Evolutionary conservation across 2,888 invertebrate species (phyloP), one percentile per base, ranked within the genome.

Genomic region (Dexiosoma caninum): DNA sequence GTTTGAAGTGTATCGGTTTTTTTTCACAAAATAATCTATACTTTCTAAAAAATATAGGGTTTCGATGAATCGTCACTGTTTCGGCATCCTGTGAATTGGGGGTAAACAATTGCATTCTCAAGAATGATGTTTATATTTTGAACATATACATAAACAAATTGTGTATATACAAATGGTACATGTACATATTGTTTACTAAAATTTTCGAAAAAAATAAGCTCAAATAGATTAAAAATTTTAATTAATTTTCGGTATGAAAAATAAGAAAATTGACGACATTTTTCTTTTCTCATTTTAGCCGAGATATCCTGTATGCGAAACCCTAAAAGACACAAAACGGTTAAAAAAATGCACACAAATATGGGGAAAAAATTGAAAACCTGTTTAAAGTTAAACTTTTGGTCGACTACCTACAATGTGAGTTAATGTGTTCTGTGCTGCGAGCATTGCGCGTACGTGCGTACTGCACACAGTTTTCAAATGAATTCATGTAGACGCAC

Each of bases 41-140:
- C 76, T 77, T 77, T 77, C 76, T 77, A 77, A 77, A 69, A 66
- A 69, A 10, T 30, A 37, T 51, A 51, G 51, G 30, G 51, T 51
- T 27, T 51, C 30, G 1, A 7, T n/a, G n/a, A n/a, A n/a, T n/a
- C n/a, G n/a, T n/a, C n/a, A n/a, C n/a, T n/a, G 7, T 23, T 6
- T 5, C 4, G 0, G 12, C 8, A 14, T n/a, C 27, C n/a, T 27
- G 23, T 27, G 27, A n/a, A 2, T n/a, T 27, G 0, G 5, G 8
- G 8, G 27, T 23, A 51, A 51, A 14, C 2, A 27, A 27, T n/a
- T n/a, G n/a, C n/a, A n/a, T n/a, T n/a, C n/a, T n/a, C n/a, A n/a
- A n/a, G n/a, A n/a, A n/a, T n/a, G n/a, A n/a, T n/a, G n/a, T n/a
- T n/a, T n/a, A n/a, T n/a, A n/a, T n/a, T n/a, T n/a, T n/a, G n/a